Percentiles rank a stretch among this genome's conserved stretches.
These are phyloP conservation scores for Colistium nudipinnis DNA, from an alignment of 2,113 vertebrate genomes.

Conservation along the genomic window DNA sequence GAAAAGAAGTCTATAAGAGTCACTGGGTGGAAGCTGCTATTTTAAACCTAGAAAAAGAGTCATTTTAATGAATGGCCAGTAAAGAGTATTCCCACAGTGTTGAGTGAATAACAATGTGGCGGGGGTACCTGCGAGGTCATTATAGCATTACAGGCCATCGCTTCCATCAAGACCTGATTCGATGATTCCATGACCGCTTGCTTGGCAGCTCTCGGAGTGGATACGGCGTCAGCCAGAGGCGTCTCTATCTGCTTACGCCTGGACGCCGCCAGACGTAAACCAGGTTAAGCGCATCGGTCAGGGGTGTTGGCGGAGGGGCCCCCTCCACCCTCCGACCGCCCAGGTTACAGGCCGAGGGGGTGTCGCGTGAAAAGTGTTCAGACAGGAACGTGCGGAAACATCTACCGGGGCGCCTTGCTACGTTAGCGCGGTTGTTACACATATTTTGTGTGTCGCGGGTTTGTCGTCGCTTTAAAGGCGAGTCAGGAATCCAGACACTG, in stretches of 20 bases:
- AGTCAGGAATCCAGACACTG: background rate
- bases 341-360: background rate
- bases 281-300: slow-evolving; percentile 65
- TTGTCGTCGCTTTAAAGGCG: too few species aligned
- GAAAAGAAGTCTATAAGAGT: slow-evolving; percentile 17
- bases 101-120: slow-evolving; percentile 3
- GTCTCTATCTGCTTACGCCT: too few species aligned
- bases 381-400: too few species aligned
- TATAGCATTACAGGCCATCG: slow-evolving; percentile 55
- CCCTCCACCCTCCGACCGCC: slow-evolving; percentile 8
- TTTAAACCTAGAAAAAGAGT: slow-evolving; percentile 7
- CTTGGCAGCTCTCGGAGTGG: slow-evolving; percentile 22
- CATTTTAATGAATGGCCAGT: slow-evolving; percentile 34
- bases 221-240: too few species aligned
- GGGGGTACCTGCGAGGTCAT: slow-evolving; percentile 39
- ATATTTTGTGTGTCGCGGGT: too few species aligned
- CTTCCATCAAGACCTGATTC: slow-evolving; percentile 40
- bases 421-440: too few species aligned
- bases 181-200: slow-evolving; percentile 45
- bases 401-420: too few species aligned
- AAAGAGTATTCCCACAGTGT: slow-evolving; percentile 4
- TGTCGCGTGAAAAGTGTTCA: background rate
- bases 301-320: slow-evolving; percentile 35
- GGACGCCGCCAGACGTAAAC: too few species aligned
- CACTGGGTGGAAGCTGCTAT: slow-evolving; percentile 12